Base-by-base conservation (phyloP, 2,888 invertebrate species). In the Linyphia triangularis region DNA sequence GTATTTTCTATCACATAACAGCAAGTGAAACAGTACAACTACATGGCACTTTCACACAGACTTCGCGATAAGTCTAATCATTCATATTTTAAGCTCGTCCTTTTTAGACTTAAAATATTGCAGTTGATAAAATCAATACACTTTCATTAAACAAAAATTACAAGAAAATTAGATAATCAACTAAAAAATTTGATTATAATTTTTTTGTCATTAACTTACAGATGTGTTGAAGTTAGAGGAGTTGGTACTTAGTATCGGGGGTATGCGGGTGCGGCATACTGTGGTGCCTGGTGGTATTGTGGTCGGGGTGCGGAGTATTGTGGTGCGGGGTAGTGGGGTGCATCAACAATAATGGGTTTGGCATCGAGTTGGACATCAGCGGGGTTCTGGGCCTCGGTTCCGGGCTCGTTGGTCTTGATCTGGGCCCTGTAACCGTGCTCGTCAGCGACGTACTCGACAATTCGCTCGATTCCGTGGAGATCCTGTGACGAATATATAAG, bases 381-480 rank as follows among this genome's bases (percentile, higher is more conserved):
- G 19, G 89, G 89, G 61, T 83, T 83, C 70, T 89, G 85, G 61
- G 24, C 77, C n/a, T 83, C 89, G 28, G 89, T 89, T 65, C 89
- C 89, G 13, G 89, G 89, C 19, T 89, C 89, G 82, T 89, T 89
- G 37, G 85, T 89, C 59, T 81, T 86, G 73, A 91, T 84, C 13
- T 84, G 33, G n/a, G 89, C 90, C 30, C 90, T 77, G 89, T 90
- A 91, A 33, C 91, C 91, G 65, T 90, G 75, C 75, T 88, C 88
- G 67, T 91, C 90, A 30, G 91, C 90, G 9, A 88, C 69, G 78
- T 90, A 90, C 40, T 90, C 81, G 9, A 90, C 90, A 6, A 88
- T 67, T 67, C 90, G 89, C 43, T 85, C 83, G 30, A 90, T 72
- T 10, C 90, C 90, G 22, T 89, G 40, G 10, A 81, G 82, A 30